Percentiles rank a stretch among this genome's conserved stretches.
phyloP scores from a whole-genome alignment of 1,140 invertebrate species.

The Drosophila burlai region DNA sequence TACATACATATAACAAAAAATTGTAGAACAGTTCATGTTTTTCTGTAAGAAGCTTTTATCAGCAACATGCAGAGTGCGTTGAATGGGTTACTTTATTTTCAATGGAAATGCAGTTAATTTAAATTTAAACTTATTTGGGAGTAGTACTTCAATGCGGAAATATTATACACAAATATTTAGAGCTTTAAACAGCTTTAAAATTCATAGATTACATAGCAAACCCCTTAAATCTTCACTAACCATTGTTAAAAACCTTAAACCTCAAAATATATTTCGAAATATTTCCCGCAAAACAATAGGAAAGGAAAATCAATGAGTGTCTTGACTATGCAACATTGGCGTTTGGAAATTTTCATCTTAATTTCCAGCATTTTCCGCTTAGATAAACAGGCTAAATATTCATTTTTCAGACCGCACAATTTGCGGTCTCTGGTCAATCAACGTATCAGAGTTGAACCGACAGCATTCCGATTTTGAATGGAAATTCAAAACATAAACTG shows the following conservation, averaged over 20 bases:
- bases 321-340: conserved; percentile 4
- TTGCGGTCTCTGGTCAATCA: conserved; percentile 36
- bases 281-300: no score
- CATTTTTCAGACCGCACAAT: conserved; percentile 54
- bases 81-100: neutral
- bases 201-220: neutral
- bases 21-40: conserved; percentile 25
- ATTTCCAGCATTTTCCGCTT: conserved; percentile 42
- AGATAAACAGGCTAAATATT: conserved; percentile 54
- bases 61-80: conserved; percentile 9
- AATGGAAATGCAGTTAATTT: neutral
- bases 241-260: neutral
- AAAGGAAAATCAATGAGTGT: neutral
- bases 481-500: conserved; percentile 33
- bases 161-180: neutral
- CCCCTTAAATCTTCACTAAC: neutral
- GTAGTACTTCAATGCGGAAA: neutral
- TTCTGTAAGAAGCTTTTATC: conserved; percentile 43
- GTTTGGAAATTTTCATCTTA: conserved; percentile 1
- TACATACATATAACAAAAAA: conserved; percentile 41
- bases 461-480: conserved; percentile 60
- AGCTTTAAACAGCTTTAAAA: neutral
- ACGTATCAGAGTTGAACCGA: conserved; percentile 16
- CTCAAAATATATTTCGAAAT: neutral
- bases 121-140: neutral